phyloP scores from a whole-genome alignment of 92 coral and sea anemone genomes.

The Nematostella vectensis region DNA sequence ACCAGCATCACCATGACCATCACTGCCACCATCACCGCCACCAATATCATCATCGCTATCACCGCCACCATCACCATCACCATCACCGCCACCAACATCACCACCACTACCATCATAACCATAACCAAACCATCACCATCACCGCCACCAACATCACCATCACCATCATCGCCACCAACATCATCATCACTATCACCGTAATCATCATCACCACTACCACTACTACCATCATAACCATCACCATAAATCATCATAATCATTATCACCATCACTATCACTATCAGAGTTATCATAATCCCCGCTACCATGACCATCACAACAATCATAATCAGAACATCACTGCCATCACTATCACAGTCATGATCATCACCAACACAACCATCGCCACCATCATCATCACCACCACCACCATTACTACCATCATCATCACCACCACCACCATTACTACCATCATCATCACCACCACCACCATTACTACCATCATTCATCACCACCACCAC shows the following conservation, averaged over 20 bases:
- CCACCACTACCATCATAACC: too few relatives aligned
- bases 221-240: too few relatives aligned
- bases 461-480: slow-evolving; percentile 4
- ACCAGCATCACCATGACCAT: slow-evolving; percentile 4
- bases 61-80: neutral
- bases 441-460: slow-evolving; percentile 2
- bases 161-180: too few relatives aligned
- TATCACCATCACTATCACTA: too few relatives aligned
- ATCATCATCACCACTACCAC: too few relatives aligned
- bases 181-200: too few relatives aligned
- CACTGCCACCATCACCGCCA: slow-evolving; percentile 5
- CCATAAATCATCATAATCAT: too few relatives aligned
- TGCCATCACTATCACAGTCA: slow-evolving; percentile 3
- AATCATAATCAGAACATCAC: slow-evolving; percentile 9
- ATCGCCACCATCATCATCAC: slow-evolving; percentile 11
- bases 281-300: neutral
- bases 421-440: slow-evolving; percentile 5
- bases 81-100: too few relatives aligned
- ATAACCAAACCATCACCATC: too few relatives aligned
- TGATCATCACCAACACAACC: too few relatives aligned
- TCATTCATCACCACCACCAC: slow-evolving; percentile 5
- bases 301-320: neutral
- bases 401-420: slow-evolving; percentile 5
- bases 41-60: too few relatives aligned
- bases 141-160: too few relatives aligned